Base-by-base conservation (phyloP, 1,140 invertebrate species). In the Riptortus pedestris region DNA sequence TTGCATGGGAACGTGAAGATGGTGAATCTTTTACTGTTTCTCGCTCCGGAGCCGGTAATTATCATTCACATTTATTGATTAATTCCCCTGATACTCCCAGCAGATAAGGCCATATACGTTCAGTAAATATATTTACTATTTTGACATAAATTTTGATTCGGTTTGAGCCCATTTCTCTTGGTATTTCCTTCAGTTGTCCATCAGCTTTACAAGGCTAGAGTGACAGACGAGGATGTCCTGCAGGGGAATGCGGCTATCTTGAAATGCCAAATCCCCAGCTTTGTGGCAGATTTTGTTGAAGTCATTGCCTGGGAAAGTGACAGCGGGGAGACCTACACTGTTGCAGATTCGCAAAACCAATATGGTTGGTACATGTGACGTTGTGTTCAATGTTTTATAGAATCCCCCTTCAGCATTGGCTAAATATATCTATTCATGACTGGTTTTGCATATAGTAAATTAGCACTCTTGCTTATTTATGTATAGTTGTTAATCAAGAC, bases 121-220 rank as follows among this genome's bases (percentile, higher is more conserved):
- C n/a, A n/a, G n/a, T n/a, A n/a, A n/a, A n/a, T n/a, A n/a, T n/a
- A n/a, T n/a, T n/a, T n/a, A n/a, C n/a, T n/a, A n/a, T n/a, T n/a
- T n/a, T n/a, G n/a, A n/a, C n/a, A n/a, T n/a, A n/a, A n/a, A n/a
- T n/a, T n/a, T n/a, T n/a, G n/a, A n/a, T n/a, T n/a, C n/a, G n/a
- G n/a, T n/a, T n/a, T n/a, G n/a, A n/a, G n/a, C n/a, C n/a, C n/a
- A n/a, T n/a, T n/a, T n/a, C n/a, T n/a, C n/a, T n/a, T n/a, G n/a
- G n/a, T n/a, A n/a, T n/a, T n/a, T n/a, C n/a, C n/a, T n/a, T n/a
- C 79, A 93, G 90, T 91, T 72, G 88, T 93, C 59, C 84, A 88
- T 72, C 90, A 93, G 75, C 81, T 82, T 68, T 93, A 91, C 77
- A 86, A 91, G 75, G 86, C 84, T 69, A 83, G 90, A 72, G 88